A percentile compares a stretch with the other conserved stretches of the same genome.
Evolutionary conservation across 2,888 invertebrate genomes (phyloP).

Genomic region (Stenchaetothrips biformis): DNA sequence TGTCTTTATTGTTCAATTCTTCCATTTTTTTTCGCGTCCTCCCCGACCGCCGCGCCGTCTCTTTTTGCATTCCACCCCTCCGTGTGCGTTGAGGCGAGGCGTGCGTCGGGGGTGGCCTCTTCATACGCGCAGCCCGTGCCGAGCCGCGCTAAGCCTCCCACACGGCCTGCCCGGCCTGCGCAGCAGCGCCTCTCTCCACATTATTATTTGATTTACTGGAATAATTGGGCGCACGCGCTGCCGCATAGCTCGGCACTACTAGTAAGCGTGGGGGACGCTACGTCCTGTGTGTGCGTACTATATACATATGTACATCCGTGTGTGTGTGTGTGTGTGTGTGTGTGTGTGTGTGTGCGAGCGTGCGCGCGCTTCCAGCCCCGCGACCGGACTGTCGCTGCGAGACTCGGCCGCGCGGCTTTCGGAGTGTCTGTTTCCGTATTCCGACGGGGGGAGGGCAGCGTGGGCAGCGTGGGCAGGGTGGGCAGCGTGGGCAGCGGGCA

Average conservation of each 20-base stretch:
- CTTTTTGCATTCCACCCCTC: neutral
- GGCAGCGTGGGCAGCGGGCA: no score
- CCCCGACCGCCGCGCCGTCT: neutral
- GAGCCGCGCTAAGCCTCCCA: no score
- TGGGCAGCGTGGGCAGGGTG: no score
- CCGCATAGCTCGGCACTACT: neutral
- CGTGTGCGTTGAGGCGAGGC: neutral
- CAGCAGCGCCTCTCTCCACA: neutral
- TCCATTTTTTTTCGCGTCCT: neutral
- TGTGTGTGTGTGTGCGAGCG: neutral
- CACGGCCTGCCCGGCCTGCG: no score
- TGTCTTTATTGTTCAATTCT: constrained; percentile 22
- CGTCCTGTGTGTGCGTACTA: no score
- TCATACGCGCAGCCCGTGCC: neutral
- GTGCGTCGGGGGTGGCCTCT: neutral
- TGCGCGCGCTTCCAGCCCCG: neutral
- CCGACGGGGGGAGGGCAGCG: no score
- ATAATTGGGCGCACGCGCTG: constrained; percentile 22
- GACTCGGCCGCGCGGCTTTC: no score
- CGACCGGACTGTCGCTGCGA: no score
- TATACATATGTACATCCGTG: neutral
- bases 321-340: constrained; percentile 4
- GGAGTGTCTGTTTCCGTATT: no score
- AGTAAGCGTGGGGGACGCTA: neutral
- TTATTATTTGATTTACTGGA: constrained; percentile 25